Base-by-base conservation (phyloP, 2,113 vertebrate genomes). In the Lucifuga dentata region DNA sequence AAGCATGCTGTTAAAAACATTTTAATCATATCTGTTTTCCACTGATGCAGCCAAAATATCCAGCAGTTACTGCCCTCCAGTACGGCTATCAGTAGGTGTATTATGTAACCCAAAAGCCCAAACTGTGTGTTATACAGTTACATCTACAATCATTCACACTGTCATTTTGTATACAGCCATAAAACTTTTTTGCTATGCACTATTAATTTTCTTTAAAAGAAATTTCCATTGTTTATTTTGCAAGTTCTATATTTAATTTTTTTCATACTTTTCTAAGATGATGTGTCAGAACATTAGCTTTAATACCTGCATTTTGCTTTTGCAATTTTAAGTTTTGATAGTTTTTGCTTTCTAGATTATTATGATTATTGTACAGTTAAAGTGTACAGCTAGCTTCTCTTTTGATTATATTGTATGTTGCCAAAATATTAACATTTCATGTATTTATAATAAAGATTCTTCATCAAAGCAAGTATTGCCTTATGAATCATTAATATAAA, bases 391-490 rank as follows among this genome's bases (percentile, higher is more conserved):
- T 65, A 78, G 60, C 46, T 78, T 86, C 32, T 74, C 61, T 80
- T 73, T 74, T 48, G 66, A 68, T 70, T 81, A 77, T 43, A 84
- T 32, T 93, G 91, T 93, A 90, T 91, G 76, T 90, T 90, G 81
- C 59, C 50, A 73, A 77, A 62, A 74, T 68, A 33, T 89, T 83
- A 86, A 86, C 68, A 87, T 74, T 80, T 84, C 73, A 73, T 91
- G 88, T 93, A 90, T 93, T 92, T 93, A 89, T 92, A 94, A 94
- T 94, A 94, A 94, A 93, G 87, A 63, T 84, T 91, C 81, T 86
- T 88, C 80, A 89, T 72, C 71, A 89, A 90, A 88, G 74, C 85
- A 89, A 91, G 81, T 75, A 73, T 86, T 84, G 90, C 82, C 83
- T 91, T 86, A 92, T 81, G 91, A 89, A 93, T 94, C 86, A 82